Evolutionary conservation across 2,888 invertebrate species (phyloP).

Genomic region (Choristoneura rosaceana): DNA sequence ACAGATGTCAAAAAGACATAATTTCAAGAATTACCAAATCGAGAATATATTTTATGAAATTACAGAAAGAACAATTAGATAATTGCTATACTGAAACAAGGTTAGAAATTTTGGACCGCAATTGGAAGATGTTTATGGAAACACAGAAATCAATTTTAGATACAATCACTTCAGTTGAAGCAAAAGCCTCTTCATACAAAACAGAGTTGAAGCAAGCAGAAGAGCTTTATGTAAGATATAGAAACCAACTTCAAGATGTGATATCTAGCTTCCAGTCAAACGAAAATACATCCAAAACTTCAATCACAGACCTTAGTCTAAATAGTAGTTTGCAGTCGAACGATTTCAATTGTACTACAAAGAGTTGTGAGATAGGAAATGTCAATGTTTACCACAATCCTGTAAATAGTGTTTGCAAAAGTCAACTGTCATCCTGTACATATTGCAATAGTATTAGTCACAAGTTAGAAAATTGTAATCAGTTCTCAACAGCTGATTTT

Average conservation of each 20-base stretch:
- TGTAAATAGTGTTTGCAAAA: too few relatives aligned
- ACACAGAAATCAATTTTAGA: neutral
- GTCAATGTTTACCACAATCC: neutral
- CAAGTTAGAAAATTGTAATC: neutral
- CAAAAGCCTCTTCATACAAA: neutral
- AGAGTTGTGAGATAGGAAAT: neutral
- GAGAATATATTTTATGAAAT: neutral
- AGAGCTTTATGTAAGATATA: neutral
- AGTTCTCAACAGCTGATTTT: neutral
- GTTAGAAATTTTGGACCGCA: neutral
- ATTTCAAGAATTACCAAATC: neutral
- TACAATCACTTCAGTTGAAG: neutral
- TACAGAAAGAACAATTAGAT: neutral
- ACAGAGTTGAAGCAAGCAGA: neutral
- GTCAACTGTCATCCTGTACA: neutral
- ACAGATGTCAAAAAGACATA: neutral
- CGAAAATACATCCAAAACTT: neutral
- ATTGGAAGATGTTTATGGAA: neutral
- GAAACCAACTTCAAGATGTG: slow-evolving; percentile 1
- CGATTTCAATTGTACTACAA: neutral
- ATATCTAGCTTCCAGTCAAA: neutral
- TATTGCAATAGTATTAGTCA: neutral
- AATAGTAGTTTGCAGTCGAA: neutral
- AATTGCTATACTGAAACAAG: neutral
- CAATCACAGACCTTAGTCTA: neutral